Evolutionary conservation across 2,797 vertebrate genomes (phyloP).

Genomic region (Taenioides sp.): DNA sequence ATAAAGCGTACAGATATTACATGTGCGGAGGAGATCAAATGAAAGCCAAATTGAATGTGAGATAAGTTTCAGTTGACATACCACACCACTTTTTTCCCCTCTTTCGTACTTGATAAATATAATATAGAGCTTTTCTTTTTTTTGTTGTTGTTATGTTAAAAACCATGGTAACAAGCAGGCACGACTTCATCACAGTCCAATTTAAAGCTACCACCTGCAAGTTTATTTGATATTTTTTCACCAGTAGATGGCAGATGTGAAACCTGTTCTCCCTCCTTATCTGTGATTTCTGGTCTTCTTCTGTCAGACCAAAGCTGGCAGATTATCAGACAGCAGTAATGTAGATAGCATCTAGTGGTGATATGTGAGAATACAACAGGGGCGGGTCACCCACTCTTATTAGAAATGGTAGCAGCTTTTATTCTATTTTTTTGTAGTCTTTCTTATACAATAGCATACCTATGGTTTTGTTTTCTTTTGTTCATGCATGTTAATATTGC

Average conservation of each 20-base stretch:
- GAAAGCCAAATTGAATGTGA: background rate
- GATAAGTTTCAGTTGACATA: constrained; percentile 1
- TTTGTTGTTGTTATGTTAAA: background rate
- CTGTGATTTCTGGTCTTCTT: too few relatives aligned
- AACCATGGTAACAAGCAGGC: background rate
- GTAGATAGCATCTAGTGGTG: too few relatives aligned
- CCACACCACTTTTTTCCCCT: background rate
- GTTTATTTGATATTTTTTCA: too few relatives aligned
- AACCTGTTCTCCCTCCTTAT: too few relatives aligned
- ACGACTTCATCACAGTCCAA: background rate
- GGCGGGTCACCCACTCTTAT: too few relatives aligned
- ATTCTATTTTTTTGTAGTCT: too few relatives aligned
- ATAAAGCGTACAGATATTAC: background rate
- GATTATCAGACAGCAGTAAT: too few relatives aligned
- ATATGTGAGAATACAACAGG: too few relatives aligned
- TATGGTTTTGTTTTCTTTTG: background rate
- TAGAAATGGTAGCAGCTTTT: too few relatives aligned
- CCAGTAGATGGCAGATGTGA: too few relatives aligned
- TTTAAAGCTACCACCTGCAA: too few relatives aligned
- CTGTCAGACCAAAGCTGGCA: too few relatives aligned
- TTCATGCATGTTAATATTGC: background rate
- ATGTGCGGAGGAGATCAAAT: background rate
- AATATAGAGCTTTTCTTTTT: background rate
- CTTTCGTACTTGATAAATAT: background rate
- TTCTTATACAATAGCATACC: background rate